Evolutionary conservation across 2,888 invertebrate species (phyloP), one percentile per base, ranked within the genome.

Genomic region (Cheiracanthium punctorium): DNA sequence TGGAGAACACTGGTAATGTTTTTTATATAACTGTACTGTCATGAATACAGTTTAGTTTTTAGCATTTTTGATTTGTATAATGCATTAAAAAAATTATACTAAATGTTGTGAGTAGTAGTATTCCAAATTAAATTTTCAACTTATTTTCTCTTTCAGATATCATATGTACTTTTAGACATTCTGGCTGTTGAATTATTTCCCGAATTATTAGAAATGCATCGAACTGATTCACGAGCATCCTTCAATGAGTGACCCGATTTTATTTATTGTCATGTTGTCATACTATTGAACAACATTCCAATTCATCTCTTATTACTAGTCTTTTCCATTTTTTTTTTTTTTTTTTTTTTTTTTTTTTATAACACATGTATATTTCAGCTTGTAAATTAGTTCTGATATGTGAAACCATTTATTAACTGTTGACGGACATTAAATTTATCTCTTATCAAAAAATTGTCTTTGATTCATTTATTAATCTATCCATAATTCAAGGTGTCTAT

Each of bases 81-180:
- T n/a, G n/a, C n/a, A n/a, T n/a, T n/a, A n/a, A n/a, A n/a, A n/a
- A n/a, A n/a, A n/a, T n/a, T n/a, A n/a, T n/a, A n/a, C n/a, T n/a
- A n/a, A n/a, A n/a, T n/a, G n/a, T n/a, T n/a, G n/a, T n/a, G n/a
- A n/a, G n/a, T n/a, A n/a, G n/a, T n/a, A n/a, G n/a, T n/a, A n/a
- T n/a, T 14, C 52, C 4, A 4, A n/a, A 14, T 7, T 2, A 52
- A 52, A 52, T 10, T 52, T 20, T 52, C 7, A 5, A 48, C 4
- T 24, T 71, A 0, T 5, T 29, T 73, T 43, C 14, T 65, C 0
- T 82, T 74, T 24, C 14, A 87, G 94, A 92, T 97, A 89, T 94
- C 94, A 88, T 96, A 97, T 92, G 94, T 95, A 89, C 92, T 97
- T 76, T 91, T 97, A 89, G 97, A 97, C 91, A 93, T 95, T 77